A percentile compares a stretch with the other conserved stretches of the same genome.
Evolutionary conservation across 2,797 vertebrate species (phyloP).

Genomic region (Garrulus glandarius): DNA sequence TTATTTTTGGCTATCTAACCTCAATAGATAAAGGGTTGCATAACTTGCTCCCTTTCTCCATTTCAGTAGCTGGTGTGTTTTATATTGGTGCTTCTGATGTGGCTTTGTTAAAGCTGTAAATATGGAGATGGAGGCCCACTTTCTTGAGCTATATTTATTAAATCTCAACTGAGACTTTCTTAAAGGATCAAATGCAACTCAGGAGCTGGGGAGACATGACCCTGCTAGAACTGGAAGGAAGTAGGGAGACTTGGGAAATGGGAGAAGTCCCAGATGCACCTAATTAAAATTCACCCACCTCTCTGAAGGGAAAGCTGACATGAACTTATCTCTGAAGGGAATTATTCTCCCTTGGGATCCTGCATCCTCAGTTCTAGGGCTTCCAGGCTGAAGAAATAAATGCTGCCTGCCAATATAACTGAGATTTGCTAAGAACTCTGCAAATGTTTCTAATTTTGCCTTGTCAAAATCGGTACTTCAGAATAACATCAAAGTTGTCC

Average conservation of each 20-base stretch:
- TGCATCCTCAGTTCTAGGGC: not conserved
- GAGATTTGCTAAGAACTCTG: not conserved
- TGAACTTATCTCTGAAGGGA: not conserved
- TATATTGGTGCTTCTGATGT: not conserved
- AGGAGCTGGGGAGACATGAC: not conserved
- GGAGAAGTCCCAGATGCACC: slow-evolving; percentile 7
- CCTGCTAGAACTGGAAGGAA: not conserved
- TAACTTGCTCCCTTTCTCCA: not conserved
- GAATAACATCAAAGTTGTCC: slow-evolving; percentile 7
- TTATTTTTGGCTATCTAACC: not conserved
- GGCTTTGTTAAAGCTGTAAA: not conserved
- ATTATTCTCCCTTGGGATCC: not conserved
- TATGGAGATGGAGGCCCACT: not conserved
- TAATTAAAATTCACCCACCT: slow-evolving; percentile 35
- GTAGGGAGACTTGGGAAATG: not conserved
- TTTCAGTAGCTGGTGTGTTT: not conserved
- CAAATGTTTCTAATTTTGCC: slow-evolving; percentile 3
- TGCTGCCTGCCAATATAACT: not conserved
- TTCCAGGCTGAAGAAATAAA: not conserved
- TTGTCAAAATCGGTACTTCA: slow-evolving; percentile 21
- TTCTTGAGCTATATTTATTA: not conserved
- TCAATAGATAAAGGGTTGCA: not conserved
- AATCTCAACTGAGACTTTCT: slow-evolving; percentile 22
- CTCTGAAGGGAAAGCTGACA: slow-evolving; percentile 29
- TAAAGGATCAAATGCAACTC: slow-evolving; percentile 1